A percentile compares a stretch with the other conserved stretches of the same genome.
These are phyloP conservation scores for Promerops cafer DNA, from an alignment of 2,113 vertebrate species.

Conservation along the genomic window DNA sequence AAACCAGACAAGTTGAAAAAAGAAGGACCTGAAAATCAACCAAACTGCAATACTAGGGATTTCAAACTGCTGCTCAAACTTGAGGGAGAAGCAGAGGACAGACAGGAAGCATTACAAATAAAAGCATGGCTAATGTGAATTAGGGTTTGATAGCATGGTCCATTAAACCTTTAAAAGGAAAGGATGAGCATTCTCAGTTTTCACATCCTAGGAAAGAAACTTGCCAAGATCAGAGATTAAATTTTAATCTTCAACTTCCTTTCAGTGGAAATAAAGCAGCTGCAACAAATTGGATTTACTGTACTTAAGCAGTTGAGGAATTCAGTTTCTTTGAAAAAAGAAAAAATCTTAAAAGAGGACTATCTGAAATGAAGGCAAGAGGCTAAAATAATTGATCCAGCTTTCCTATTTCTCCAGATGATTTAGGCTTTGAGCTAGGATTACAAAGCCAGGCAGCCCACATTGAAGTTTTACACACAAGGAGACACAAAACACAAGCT, in stretches of 20 bases:
- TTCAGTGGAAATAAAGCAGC: constrained; percentile 11
- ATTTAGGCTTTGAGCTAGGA: not conserved
- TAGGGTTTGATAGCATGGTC: not conserved
- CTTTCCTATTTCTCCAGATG: not conserved
- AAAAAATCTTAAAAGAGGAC: not conserved
- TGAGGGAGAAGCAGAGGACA: not conserved
- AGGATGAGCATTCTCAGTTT: not conserved
- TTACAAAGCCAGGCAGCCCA: not conserved
- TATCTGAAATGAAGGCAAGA: not conserved
- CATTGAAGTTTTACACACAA: not conserved
- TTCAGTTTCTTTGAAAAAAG: not conserved
- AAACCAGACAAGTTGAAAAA: not conserved
- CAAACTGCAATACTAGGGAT: not conserved
- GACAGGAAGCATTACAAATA: not conserved
- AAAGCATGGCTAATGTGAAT: not conserved
- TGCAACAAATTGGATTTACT: constrained; percentile 5
- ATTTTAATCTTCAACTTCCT: not conserved
- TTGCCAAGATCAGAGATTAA: not conserved
- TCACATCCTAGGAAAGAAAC: not conserved
- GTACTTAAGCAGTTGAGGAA: not conserved
- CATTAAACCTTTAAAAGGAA: not conserved
- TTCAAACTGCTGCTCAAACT: not conserved
- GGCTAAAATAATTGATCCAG: not conserved
- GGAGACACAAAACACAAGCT: not conserved
- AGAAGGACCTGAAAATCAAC: not conserved